Evolutionary conservation across 2,888 invertebrate species (phyloP).

Genomic region (Dexiosoma caninum): DNA sequence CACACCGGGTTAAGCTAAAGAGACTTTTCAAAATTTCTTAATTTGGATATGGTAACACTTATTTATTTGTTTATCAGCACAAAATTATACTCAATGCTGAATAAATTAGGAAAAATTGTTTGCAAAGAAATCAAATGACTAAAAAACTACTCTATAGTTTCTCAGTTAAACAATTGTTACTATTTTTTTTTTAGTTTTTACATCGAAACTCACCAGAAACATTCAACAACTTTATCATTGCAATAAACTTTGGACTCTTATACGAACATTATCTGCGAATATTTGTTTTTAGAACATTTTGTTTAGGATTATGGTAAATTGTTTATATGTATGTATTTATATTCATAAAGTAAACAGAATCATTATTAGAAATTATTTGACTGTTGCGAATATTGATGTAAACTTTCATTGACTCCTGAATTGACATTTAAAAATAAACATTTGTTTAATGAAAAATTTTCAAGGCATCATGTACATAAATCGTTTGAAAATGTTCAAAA

Average conservation of each 20-base stretch:
- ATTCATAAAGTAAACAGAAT: conserved; percentile 13
- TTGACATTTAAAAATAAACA: neutral
- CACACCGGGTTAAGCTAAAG: too few species aligned
- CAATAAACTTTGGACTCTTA: conserved; percentile 45
- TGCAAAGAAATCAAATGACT: too few species aligned
- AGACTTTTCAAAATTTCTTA: too few species aligned
- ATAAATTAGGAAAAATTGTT: too few species aligned
- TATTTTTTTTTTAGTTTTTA: neutral
- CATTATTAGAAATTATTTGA: neutral
- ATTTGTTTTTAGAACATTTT: conserved; percentile 13
- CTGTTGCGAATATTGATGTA: neutral
- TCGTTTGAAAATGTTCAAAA: too few species aligned
- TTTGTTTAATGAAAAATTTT: neutral
- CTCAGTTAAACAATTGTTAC: neutral
- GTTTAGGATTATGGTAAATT: conserved; percentile 15
- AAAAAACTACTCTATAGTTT: neutral
- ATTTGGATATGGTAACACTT: too few species aligned
- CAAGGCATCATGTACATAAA: too few species aligned
- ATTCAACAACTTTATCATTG: neutral
- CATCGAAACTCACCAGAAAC: neutral
- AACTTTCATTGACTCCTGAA: conserved; percentile 7
- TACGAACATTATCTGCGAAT: conserved; percentile 30
- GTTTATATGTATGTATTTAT: too few species aligned
- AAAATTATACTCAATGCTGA: too few species aligned
- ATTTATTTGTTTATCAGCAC: too few species aligned